phyloP scores from a whole-genome alignment of 2,113 vertebrate species.

The Suncus etruscus region DNA sequence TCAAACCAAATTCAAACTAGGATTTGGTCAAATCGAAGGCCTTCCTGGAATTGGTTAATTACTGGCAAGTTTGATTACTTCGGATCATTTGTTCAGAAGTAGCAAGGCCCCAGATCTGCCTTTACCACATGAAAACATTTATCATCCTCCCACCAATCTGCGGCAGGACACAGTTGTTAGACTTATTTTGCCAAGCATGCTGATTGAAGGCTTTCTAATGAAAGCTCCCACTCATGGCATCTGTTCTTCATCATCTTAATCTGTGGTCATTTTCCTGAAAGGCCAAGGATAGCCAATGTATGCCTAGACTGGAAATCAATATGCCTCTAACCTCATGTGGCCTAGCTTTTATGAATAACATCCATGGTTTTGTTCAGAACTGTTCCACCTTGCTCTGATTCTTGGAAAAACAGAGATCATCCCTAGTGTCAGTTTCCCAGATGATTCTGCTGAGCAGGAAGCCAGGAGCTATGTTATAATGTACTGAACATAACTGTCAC shows the following conservation, averaged over 20 bases:
- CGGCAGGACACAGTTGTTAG: conserved; percentile 68
- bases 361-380: conserved; percentile 74
- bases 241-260: conserved; percentile 79
- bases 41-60: conserved; percentile 48
- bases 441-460: conserved; percentile 57
- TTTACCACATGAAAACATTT: conserved; percentile 75
- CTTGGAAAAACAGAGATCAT: conserved; percentile 76
- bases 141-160: conserved; percentile 63
- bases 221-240: conserved; percentile 71
- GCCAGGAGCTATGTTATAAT: not conserved
- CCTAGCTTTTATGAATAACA: conserved; percentile 76
- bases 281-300: conserved; percentile 74
- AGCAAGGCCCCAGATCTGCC: conserved; percentile 52
- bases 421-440: conserved; percentile 58
- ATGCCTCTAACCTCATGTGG: conserved; percentile 78
- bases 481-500: not conserved
- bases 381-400: conserved; percentile 78
- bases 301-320: conserved; percentile 77
- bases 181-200: conserved; percentile 63
- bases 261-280: conserved; percentile 80
- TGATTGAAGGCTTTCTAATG: conserved; percentile 59
- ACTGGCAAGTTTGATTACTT: conserved; percentile 54
- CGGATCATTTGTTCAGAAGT: conserved; percentile 21
- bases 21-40: conserved; percentile 40
- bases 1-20: conserved; percentile 47